A percentile compares a stretch with the other conserved stretches of the same genome.
phyloP scores from a whole-genome alignment of 23 tunicate genomes.

The Phallusia fumigata region DNA sequence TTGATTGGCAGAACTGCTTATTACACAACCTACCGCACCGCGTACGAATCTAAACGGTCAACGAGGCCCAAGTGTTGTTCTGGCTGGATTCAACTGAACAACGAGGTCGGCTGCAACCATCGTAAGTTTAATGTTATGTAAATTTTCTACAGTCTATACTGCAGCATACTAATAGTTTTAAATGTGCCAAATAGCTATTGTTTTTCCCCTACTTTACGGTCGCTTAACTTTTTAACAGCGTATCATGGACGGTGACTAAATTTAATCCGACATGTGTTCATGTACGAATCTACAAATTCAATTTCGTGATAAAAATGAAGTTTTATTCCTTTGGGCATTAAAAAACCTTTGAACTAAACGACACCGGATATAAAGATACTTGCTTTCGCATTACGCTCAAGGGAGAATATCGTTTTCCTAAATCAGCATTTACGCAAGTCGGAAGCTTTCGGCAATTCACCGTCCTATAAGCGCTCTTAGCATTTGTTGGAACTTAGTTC shows the following conservation, averaged over 20 bases:
- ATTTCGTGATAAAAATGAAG: too few relatives aligned
- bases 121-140: constrained; percentile 51
- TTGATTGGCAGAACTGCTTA: constrained; percentile 55
- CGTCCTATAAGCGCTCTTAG: background rate
- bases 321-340: too few relatives aligned
- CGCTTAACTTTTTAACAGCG: too few relatives aligned
- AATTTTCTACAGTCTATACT: too few relatives aligned
- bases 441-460: background rate
- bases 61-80: constrained; percentile 59
- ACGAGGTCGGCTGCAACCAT: constrained; percentile 73
- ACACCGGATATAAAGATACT: background rate
- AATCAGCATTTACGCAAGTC: background rate
- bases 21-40: constrained; percentile 75
- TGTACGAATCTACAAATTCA: too few relatives aligned
- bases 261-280: too few relatives aligned
- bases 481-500: background rate
- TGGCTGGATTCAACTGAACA: constrained; percentile 84
- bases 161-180: too few relatives aligned
- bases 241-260: too few relatives aligned
- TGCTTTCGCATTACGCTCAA: background rate
- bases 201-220: too few relatives aligned
- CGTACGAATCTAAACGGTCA: constrained; percentile 47
- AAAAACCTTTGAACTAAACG: background rate
- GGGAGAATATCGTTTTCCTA: background rate
- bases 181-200: too few relatives aligned